These are phyloP conservation scores for Pentamera pediparva DNA, from an alignment of 53 echinoderm and acorn worm species.

Conservation along the genomic window DNA sequence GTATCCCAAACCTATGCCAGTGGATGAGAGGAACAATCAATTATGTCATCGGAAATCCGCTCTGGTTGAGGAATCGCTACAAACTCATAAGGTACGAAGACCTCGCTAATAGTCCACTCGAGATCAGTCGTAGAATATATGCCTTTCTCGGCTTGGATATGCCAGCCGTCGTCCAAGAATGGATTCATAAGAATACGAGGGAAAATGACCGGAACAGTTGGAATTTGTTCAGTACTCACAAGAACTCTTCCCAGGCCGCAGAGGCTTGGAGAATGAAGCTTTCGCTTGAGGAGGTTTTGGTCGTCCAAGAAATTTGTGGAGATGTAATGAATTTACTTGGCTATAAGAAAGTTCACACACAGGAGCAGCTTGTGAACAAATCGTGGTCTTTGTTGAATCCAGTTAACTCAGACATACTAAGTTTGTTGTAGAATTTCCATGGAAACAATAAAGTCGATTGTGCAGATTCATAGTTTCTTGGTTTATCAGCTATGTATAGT, in stretches of 20 bases:
- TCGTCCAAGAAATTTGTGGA: constrained; percentile 55
- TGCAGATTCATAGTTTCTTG: too few relatives aligned
- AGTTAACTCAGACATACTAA: constrained; percentile 21
- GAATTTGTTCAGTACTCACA: constrained; percentile 65
- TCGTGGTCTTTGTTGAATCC: constrained; percentile 14
- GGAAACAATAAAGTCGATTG: too few relatives aligned
- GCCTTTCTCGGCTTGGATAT: constrained; percentile 56
- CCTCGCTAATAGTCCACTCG: constrained; percentile 59
- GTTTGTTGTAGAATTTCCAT: too few relatives aligned
- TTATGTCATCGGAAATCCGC: constrained; percentile 43
- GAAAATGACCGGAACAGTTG: constrained; percentile 19
- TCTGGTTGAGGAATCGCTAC: constrained; percentile 64
- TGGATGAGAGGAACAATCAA: constrained; percentile 74
- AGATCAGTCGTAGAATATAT: constrained; percentile 60
- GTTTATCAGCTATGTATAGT: too few relatives aligned
- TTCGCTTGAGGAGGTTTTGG: constrained; percentile 47
- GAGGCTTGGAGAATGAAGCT: constrained; percentile 58
- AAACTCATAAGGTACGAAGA: constrained; percentile 88
- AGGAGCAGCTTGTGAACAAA: neutral
- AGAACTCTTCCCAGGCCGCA: constrained; percentile 70
- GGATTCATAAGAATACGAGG: constrained; percentile 68
- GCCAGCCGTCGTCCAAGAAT: constrained; percentile 37
- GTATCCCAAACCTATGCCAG: constrained; percentile 64
- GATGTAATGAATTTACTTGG: constrained; percentile 70
- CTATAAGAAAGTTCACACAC: constrained; percentile 26